phyloP scores from a whole-genome alignment of 2,113 vertebrate species.

The Cathartes aura region DNA sequence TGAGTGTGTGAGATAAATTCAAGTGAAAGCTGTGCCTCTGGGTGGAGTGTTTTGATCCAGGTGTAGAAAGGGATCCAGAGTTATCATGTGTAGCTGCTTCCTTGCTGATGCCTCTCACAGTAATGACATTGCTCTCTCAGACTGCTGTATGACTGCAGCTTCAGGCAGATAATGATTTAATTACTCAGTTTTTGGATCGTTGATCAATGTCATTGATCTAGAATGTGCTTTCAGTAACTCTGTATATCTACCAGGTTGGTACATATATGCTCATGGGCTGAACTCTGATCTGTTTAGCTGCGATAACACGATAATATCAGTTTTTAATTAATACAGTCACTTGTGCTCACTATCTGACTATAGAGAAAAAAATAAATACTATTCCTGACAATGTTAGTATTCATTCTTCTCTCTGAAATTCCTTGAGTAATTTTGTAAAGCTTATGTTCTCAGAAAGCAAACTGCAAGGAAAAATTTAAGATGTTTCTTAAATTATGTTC shows the following conservation, averaged over 20 bases:
- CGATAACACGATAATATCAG: slow-evolving; percentile 15
- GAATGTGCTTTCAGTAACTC: not conserved
- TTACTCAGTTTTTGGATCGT: not conserved
- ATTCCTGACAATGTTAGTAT: not conserved
- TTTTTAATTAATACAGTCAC: not conserved
- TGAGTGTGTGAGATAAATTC: slow-evolving; percentile 7
- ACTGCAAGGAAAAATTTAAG: not conserved
- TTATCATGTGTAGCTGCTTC: not conserved
- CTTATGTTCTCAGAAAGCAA: not conserved
- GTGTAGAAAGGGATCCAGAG: not conserved
- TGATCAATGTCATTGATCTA: not conserved
- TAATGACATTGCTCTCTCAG: not conserved
- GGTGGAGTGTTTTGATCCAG: not conserved
- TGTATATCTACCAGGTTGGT: not conserved
- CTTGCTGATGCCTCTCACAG: slow-evolving; percentile 28
- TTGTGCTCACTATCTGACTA: not conserved
- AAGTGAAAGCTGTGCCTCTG: not conserved
- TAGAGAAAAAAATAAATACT: not conserved
- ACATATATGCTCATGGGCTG: not conserved
- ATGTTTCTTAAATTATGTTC: not conserved
- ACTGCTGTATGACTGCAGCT: not conserved
- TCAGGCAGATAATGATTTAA: slow-evolving; percentile 5
- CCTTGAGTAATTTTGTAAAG: not conserved
- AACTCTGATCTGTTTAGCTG: slow-evolving; percentile 27
- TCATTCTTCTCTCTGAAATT: not conserved